phyloP scores from a whole-genome alignment of 64 coral and sea anemone species.

The Montipora sp. region DNA sequence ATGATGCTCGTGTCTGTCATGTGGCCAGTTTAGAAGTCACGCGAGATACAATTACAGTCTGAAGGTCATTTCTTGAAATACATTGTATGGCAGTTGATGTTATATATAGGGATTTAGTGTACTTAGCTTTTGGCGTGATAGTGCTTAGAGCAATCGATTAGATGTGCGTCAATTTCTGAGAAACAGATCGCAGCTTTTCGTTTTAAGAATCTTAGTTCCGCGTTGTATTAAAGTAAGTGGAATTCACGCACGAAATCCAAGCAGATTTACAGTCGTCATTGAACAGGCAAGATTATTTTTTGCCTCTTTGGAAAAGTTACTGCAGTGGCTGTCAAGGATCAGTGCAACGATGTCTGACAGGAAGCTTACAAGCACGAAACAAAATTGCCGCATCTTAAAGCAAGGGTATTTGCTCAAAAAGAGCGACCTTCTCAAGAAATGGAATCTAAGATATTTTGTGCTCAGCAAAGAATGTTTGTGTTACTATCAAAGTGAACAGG shows the following conservation, averaged over 20 bases:
- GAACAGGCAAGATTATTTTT: background rate
- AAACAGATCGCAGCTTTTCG: background rate
- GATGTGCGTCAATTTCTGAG: background rate
- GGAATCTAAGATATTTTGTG: constrained; percentile 89
- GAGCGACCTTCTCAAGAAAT: constrained; percentile 86
- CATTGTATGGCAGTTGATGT: background rate
- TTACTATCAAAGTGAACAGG: constrained; percentile 75
- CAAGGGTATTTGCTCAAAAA: constrained; percentile 89
- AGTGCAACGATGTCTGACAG: background rate
- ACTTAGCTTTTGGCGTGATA: background rate
- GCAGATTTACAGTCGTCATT: background rate
- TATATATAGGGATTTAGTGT: background rate
- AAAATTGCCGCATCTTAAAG: constrained; percentile 30
- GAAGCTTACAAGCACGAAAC: constrained; percentile 20
- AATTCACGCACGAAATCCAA: background rate
- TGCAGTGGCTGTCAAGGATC: background rate
- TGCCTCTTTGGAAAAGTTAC: background rate
- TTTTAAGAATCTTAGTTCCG: background rate
- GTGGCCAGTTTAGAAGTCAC: background rate
- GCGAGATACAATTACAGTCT: constrained; percentile 2
- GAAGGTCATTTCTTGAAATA: constrained; percentile 4
- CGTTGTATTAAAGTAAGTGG: background rate
- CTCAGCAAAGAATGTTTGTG: constrained; percentile 93
- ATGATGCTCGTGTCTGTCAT: background rate
- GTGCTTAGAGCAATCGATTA: background rate